These are phyloP conservation scores for Pterostichus niger DNA, from an alignment of 2,888 invertebrate species.

Conservation along the genomic window DNA sequence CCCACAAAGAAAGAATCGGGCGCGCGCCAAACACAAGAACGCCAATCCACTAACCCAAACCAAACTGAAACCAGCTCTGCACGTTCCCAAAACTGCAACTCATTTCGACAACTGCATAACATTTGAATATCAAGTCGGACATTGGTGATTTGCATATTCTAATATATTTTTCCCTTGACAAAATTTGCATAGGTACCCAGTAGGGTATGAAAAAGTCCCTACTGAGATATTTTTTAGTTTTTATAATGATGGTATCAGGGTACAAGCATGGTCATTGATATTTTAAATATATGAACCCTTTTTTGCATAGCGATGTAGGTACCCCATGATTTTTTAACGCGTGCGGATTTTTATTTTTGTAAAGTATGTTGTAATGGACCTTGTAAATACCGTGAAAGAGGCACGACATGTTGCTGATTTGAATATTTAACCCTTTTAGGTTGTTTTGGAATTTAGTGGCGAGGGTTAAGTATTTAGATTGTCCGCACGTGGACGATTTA, in stretches of 20 bases:
- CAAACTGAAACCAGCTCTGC: neutral
- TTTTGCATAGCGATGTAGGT: constrained; percentile 65
- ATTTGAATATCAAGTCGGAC: constrained; percentile 68
- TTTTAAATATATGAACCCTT: constrained; percentile 67
- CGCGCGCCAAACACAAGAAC: constrained; percentile 54
- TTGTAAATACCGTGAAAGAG: constrained; percentile 23
- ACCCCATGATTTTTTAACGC: constrained; percentile 45
- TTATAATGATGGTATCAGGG: constrained; percentile 68
- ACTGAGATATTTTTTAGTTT: constrained; percentile 52
- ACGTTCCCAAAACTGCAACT: neutral
- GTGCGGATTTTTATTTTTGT: constrained; percentile 40
- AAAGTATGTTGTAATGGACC: constrained; percentile 43
- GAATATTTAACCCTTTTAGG: constrained; percentile 30
- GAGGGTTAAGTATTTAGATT: neutral
- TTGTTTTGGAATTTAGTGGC: constrained; percentile 4
- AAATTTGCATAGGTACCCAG: constrained; percentile 67
- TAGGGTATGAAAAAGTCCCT: constrained; percentile 33
- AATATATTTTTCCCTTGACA: constrained; percentile 64
- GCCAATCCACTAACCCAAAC: constrained; percentile 18
- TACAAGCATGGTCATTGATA: constrained; percentile 69
- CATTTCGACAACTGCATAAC: constrained; percentile 35
- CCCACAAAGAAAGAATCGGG: constrained; percentile 28
- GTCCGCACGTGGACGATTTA: neutral
- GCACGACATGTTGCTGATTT: constrained; percentile 15
- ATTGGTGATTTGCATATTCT: constrained; percentile 67